Conservation (phyloP, 2,113 vertebrate genomes). For the Neolamprologus sp. region DNA sequence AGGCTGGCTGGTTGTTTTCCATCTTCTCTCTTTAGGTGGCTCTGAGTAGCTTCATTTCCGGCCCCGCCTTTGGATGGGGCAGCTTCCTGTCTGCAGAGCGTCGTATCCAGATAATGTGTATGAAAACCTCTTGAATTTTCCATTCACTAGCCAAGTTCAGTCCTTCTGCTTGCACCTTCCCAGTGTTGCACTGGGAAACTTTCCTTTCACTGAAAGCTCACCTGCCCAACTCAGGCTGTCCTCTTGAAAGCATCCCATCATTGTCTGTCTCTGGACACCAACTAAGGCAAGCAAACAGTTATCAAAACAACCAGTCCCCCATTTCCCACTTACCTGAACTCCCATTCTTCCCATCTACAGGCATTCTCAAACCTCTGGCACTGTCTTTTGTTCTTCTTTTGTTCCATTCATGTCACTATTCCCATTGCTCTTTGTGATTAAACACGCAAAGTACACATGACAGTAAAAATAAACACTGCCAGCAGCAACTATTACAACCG, state of each 20-base stretch:
- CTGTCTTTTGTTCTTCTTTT: neutral
- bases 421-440: neutral
- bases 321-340: neutral
- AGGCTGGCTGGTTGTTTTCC: neutral
- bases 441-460: rapidly evolving
- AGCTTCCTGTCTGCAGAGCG: neutral
- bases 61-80: neutral
- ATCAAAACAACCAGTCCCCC: neutral
- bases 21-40: neutral
- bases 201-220: neutral
- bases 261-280: neutral
- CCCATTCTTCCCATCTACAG: neutral
- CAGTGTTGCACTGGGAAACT: neutral
- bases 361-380: neutral
- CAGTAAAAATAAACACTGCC: neutral
- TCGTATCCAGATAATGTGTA: neutral
- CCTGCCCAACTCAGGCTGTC: neutral
- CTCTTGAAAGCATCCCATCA: neutral
- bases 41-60: rapidly evolving
- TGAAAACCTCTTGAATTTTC: neutral
- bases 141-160: neutral
- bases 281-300: neutral
- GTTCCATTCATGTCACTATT: neutral
- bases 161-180: neutral
- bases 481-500: neutral